Evolutionary conservation across 2,113 vertebrate genomes (phyloP).

Genomic region (Bufo bufo): DNA sequence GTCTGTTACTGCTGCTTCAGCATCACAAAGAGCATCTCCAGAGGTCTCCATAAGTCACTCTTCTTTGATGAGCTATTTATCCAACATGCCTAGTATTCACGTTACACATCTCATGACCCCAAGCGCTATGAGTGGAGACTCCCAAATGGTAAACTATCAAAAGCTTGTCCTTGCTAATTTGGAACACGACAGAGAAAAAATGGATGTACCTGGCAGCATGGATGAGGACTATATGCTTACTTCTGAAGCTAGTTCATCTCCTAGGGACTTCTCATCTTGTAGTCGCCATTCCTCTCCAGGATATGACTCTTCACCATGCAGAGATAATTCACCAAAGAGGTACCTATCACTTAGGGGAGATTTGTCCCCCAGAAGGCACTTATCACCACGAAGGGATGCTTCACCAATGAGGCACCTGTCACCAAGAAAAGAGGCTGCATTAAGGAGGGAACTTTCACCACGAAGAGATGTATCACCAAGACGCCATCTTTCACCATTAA

Average conservation of each 20-base stretch:
- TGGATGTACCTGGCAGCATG: constrained; percentile 84
- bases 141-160: constrained; percentile 82
- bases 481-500: constrained; percentile 78
- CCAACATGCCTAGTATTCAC: constrained; percentile 93
- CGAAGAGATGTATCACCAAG: constrained; percentile 86
- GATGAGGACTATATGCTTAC: constrained; percentile 84
- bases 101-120: constrained; percentile 86
- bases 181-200: constrained; percentile 78
- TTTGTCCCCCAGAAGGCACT: constrained; percentile 78
- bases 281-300: constrained; percentile 85
- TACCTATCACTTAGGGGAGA: constrained; percentile 87
- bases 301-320: constrained; percentile 86
- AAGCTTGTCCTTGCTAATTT: constrained; percentile 80
- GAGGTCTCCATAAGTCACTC: constrained; percentile 77
- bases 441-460: constrained; percentile 80
- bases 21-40: constrained; percentile 72
- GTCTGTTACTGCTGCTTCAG: constrained; percentile 75
- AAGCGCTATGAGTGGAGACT: constrained; percentile 75
- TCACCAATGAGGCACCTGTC: constrained; percentile 83
- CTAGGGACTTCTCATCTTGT: constrained; percentile 86
- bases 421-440: constrained; percentile 78
- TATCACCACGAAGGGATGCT: constrained; percentile 79
- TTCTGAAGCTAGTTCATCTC: constrained; percentile 81
- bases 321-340: constrained; percentile 86
- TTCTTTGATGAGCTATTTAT: constrained; percentile 89